phyloP scores from a whole-genome alignment of 2,888 invertebrate genomes.

The Dysmachus trigonus region DNA sequence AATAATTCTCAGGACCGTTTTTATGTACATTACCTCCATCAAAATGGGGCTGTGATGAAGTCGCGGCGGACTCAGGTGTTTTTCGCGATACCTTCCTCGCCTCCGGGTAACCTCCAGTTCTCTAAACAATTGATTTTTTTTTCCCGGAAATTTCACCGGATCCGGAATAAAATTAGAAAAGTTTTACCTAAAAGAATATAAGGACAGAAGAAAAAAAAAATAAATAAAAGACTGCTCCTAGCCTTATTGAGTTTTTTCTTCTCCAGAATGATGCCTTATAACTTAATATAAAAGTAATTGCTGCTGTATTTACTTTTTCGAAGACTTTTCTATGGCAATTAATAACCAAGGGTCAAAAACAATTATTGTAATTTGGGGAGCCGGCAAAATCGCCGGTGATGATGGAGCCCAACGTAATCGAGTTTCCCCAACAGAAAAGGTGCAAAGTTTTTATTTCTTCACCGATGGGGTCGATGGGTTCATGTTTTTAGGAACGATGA shows the following conservation, averaged over 20 bases:
- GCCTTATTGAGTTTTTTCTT: background rate
- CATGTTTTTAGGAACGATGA: background rate
- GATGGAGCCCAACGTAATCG: background rate
- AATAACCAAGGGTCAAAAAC: conserved; percentile 26
- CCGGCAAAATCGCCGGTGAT: background rate
- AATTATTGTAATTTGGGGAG: conserved; percentile 1
- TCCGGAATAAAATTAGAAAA: conserved; percentile 1
- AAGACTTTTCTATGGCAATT: conserved; percentile 22
- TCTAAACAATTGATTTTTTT: background rate
- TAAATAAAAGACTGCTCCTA: background rate
- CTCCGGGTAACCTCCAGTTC: background rate
- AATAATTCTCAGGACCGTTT: background rate
- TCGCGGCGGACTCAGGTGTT: background rate
- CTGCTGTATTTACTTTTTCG: background rate
- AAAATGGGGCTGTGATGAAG: background rate
- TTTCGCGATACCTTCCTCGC: background rate
- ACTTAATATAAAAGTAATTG: conserved; percentile 37
- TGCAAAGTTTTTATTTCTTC: background rate
- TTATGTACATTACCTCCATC: background rate
- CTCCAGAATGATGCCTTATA: background rate
- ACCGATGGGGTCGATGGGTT: background rate
- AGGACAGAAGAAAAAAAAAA: background rate
- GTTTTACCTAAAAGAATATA: background rate
- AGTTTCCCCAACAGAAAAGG: background rate
- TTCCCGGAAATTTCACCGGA: background rate